Evolutionary conservation across 2,113 vertebrate species (phyloP), one percentile per base, ranked within the genome.

Genomic region (Piaya cayana): DNA sequence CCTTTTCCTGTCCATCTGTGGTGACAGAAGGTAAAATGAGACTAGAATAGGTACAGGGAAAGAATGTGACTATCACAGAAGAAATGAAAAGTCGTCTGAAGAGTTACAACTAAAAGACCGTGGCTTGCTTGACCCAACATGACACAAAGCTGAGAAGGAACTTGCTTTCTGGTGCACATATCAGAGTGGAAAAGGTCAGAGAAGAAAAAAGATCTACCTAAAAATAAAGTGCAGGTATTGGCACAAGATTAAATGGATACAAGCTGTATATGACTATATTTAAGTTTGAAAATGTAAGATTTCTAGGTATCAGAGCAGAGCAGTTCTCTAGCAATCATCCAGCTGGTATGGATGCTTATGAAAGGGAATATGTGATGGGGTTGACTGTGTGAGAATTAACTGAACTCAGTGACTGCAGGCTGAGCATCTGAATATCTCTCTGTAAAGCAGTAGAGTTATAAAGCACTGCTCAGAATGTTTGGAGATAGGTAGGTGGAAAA

Each of bases 401-500:
- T 62, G 78, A 88, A 79, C 85, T 82, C 59, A 23, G 63, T 26
- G 67, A 88, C 82, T 90, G 29, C 13, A 77, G 78, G 71, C 67
- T 82, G 9, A 75, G 75, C 74, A 71, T 59, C 65, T 75, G 62
- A 84, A 27, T 87, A 79, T 78, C 87, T 86, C 58, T 53, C 76
- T 84, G 43, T 64, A 91, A 94, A 95, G 62, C 39, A 83, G 36
- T n/a, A 69, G 26, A 15, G 19, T 42, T 88, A 50, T 17, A 74
- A 94, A 70, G 56, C 56, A 56, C 49, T 79, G 16, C 27, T 95
- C 71, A 37, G 53, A 86, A 64, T 22, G 49, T 30, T 53, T 84
- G 53, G 62, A 90, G 88, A 82, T 86, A 42, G 50, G 82, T 86
- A 67, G 79, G 75, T 45, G 94, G 81, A 53, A 96, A 84, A 89